A percentile compares a stretch with the other conserved stretches of the same genome.
Evolutionary conservation across 2,797 vertebrate genomes (phyloP).

Genomic region (Microhierax caerulescens): DNA sequence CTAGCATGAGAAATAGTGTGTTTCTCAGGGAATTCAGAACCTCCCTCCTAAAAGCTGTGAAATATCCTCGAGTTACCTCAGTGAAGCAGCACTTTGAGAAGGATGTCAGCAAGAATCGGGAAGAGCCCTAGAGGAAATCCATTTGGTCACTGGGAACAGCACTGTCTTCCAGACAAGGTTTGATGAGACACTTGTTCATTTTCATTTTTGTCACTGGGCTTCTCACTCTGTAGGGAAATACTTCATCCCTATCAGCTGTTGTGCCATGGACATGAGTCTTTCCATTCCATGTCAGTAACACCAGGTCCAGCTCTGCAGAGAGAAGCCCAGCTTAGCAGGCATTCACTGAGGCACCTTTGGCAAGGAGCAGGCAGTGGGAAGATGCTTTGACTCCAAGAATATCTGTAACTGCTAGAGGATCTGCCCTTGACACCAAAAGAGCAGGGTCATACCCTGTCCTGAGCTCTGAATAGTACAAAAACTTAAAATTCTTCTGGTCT

Average conservation of each 20-base stretch:
- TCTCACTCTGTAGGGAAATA: background rate
- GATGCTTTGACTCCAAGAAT: background rate
- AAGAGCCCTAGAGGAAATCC: background rate
- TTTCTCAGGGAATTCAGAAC: background rate
- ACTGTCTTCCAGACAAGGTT: background rate
- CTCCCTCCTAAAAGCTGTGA: background rate
- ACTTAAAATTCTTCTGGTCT: background rate
- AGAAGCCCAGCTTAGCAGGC: rapidly evolving
- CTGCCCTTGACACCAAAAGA: background rate
- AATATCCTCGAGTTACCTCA: background rate
- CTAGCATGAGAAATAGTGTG: background rate
- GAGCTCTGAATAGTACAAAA: background rate
- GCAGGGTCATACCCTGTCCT: background rate
- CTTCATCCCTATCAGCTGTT: background rate
- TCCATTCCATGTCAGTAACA: rapidly evolving
- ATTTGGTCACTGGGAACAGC: background rate
- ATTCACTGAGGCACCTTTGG: background rate
- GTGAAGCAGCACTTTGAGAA: background rate
- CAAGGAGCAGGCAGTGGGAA: background rate
- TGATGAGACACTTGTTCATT: background rate
- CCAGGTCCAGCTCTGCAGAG: background rate
- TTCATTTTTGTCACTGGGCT: background rate
- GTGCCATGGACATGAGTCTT: background rate
- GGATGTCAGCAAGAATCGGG: background rate
- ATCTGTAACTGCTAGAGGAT: background rate